phyloP scores from a whole-genome alignment of 2,113 vertebrate genomes.

The Gavia stellata region DNA sequence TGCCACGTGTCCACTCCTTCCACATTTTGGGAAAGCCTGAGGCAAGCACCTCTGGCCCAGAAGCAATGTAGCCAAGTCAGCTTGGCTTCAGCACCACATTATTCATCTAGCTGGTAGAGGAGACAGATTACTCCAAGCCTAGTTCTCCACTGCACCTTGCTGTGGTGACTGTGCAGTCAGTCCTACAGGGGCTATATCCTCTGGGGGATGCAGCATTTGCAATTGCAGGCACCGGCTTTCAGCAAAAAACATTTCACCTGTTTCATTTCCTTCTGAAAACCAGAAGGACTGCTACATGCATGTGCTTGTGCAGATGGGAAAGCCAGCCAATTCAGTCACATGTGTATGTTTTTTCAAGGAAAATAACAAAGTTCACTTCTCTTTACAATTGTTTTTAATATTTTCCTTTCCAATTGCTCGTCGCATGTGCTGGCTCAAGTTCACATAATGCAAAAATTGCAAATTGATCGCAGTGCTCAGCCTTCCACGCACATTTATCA shows the following conservation, averaged over 20 bases:
- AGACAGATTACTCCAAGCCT: not conserved
- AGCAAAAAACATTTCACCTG: not conserved
- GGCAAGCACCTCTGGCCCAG: not conserved
- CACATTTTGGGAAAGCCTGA: not conserved
- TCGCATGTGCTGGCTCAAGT: not conserved
- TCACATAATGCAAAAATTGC: slow-evolving; percentile 2
- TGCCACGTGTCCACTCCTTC: not conserved
- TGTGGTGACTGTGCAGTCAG: not conserved
- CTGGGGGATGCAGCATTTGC: not conserved
- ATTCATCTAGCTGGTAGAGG: not conserved
- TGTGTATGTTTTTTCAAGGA: not conserved
- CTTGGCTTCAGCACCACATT: not conserved
- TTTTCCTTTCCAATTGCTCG: slow-evolving; percentile 1
- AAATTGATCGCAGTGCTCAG: not conserved
- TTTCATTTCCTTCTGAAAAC: not conserved
- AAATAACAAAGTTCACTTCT: not conserved
- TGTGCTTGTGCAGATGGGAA: not conserved
- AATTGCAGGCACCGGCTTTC: not conserved
- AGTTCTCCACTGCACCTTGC: not conserved
- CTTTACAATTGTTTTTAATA: slow-evolving; percentile 4
- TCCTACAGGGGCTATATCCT: not conserved
- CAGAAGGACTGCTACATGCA: not conserved
- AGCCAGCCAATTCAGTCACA: not conserved
- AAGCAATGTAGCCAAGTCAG: not conserved
- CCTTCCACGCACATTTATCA: not conserved